Evolutionary conservation across 2,113 vertebrate genomes (phyloP).

Genomic region (Nerophis ophidion): DNA sequence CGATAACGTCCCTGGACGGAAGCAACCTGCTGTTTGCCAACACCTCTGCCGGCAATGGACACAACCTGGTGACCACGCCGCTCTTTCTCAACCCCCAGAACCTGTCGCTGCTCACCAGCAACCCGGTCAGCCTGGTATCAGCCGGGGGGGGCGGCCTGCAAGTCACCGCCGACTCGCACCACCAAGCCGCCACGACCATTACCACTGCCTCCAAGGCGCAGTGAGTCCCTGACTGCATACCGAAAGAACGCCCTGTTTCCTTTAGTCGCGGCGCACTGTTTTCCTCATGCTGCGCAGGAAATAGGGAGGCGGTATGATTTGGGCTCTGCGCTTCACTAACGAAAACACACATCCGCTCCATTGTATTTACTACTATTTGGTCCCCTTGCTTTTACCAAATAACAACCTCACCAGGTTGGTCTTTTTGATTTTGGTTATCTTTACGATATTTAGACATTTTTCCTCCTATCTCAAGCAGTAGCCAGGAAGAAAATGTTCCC

Average conservation of each 20-base stretch:
- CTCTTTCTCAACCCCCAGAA: constrained; percentile 97
- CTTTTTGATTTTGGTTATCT: constrained; percentile 23
- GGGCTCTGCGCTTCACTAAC: constrained; percentile 42
- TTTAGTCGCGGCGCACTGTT: constrained; percentile 43
- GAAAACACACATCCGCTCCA: constrained; percentile 33
- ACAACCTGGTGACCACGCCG: constrained; percentile 94
- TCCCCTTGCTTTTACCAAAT: constrained; percentile 76
- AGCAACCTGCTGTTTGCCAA: constrained; percentile 93
- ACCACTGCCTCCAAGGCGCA: constrained; percentile 97
- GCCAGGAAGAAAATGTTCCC: constrained; percentile 33
- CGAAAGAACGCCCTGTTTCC: constrained; percentile 25
- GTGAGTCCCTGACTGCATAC: constrained; percentile 72
- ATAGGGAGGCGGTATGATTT: constrained; percentile 29
- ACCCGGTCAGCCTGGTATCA: constrained; percentile 94
- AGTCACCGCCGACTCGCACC: constrained; percentile 81
- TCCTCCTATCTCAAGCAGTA: constrained; percentile 28
- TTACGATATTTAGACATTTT: constrained; percentile 38
- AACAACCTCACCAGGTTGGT: constrained; percentile 53
- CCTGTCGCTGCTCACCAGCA: constrained; percentile 98
- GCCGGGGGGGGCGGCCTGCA: constrained; percentile 86
- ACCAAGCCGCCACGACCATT: constrained; percentile 87
- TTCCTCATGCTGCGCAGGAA: constrained; percentile 33
- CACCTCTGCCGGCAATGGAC: constrained; percentile 79
- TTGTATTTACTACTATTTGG: constrained; percentile 66
- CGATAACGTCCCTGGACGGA: constrained; percentile 94